Conservation (phyloP, 2,113 vertebrate genomes). For the Morone saxatilis region DNA sequence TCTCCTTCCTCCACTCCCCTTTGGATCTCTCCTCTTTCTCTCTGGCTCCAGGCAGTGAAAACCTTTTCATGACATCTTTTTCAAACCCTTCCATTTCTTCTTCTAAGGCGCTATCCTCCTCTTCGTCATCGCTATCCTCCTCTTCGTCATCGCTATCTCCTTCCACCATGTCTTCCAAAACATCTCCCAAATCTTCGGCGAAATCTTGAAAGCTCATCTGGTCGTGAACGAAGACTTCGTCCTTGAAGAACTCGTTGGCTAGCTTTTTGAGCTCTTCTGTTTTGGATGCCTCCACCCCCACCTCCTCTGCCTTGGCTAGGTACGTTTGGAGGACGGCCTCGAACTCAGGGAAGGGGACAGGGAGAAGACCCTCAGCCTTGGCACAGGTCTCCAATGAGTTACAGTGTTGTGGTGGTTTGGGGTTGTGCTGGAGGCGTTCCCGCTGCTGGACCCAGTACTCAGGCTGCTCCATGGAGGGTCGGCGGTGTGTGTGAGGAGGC, state of each 20-base stretch:
- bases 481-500: conserved; percentile 46
- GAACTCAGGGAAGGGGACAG: conserved; percentile 85
- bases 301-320: conserved; percentile 75
- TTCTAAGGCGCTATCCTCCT: conserved; percentile 69
- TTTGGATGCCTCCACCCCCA: conserved; percentile 57
- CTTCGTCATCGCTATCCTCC: conserved; percentile 57
- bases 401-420: conserved; percentile 82
- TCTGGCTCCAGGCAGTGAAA: conserved; percentile 53
- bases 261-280: conserved; percentile 76
- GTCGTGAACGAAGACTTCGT: conserved; percentile 88
- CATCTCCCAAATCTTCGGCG: conserved; percentile 89
- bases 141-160: conserved; percentile 59
- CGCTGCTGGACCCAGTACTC: conserved; percentile 77
- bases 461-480: conserved; percentile 42
- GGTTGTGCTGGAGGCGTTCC: conserved; percentile 73
- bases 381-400: conserved; percentile 84
- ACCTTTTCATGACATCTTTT: conserved; percentile 79
- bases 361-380: conserved; percentile 84
- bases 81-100: conserved; percentile 90
- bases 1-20: conserved; percentile 66
- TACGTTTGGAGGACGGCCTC: conserved; percentile 85
- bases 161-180: conserved; percentile 90
- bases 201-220: conserved; percentile 89
- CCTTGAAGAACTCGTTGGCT: conserved; percentile 82
- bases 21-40: conserved; percentile 52